Base-by-base conservation (phyloP, 2,888 invertebrate genomes). In the Drosophila macrothrix region DNA sequence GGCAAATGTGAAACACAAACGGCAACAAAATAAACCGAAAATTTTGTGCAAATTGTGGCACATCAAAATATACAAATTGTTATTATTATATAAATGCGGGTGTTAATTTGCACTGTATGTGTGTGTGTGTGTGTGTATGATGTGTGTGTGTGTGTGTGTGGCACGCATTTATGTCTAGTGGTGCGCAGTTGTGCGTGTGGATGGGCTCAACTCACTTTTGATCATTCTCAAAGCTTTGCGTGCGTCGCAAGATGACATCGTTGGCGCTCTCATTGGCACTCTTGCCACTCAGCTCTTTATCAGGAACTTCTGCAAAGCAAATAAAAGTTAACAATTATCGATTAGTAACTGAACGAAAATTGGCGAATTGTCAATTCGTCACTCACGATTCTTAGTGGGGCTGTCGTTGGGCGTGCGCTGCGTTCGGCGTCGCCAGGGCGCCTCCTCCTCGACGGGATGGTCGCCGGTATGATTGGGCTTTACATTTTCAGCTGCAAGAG, bases 171-270 rank as follows among this genome's bases (percentile, higher is more conserved):
- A 56, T 83, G 82, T 82, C 86, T 74, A 60, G 46, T 46, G 25
- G 66, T 64, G 46, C 16, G 35, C 54, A 73, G n/a, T 29, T 64
- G 53, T 67, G 22, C 54, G 41, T 59, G 35, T 56, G 67, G 61
- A 54, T 55, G 58, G 61, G 41, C 56, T 64, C 31, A 71, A 96
- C 97, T 95, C 94, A 97, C 97, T 96, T 96, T 94, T 97, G 96
- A 93, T 97, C 97, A 90, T 96, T 96, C 93, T 97, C 97, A 92
- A 97, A 97, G 94, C 97, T 97, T 92, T 97, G 97, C 54, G 97
- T 96, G 93, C 97, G 95, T 93, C 97, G 95, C 73, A 97, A 94
- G 80, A 96, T 95, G 76, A 96, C 95, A 92, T 96, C 96, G 77
- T 90, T 87, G 79, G 90, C 85, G 67, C 84, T 90, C 56, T 87